Evolutionary conservation across 2,797 vertebrate species (phyloP).

Genomic region (Danio tinwini): DNA sequence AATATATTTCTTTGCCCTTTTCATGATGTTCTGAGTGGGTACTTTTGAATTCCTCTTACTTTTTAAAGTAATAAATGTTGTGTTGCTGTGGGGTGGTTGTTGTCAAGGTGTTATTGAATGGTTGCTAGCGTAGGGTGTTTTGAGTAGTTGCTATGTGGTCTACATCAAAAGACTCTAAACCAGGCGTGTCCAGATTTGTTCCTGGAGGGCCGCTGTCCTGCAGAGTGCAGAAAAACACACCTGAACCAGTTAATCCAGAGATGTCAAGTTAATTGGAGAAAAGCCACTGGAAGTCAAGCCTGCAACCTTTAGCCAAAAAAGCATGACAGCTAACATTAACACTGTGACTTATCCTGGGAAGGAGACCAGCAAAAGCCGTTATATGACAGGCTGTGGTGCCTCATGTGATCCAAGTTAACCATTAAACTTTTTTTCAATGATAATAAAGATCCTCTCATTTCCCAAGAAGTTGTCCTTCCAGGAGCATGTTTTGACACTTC

Average conservation of each 20-base stretch:
- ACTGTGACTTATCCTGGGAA: neutral
- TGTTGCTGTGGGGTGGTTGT: neutral
- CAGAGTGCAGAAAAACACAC: neutral
- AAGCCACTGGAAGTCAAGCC: neutral
- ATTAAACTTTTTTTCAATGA: too few relatives aligned
- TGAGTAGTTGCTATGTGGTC: neutral
- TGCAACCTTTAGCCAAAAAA: neutral
- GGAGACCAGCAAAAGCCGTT: neutral
- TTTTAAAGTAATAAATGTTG: neutral
- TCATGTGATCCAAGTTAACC: too few relatives aligned
- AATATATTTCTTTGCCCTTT: too few relatives aligned
- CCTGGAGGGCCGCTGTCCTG: neutral
- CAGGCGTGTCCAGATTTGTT: neutral
- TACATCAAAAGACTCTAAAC: neutral
- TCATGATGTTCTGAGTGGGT: too few relatives aligned
- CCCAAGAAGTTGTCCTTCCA: too few relatives aligned
- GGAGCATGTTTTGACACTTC: too few relatives aligned
- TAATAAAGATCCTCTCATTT: too few relatives aligned
- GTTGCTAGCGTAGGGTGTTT: neutral
- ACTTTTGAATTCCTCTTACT: neutral
- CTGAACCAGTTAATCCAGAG: neutral
- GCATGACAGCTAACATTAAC: neutral
- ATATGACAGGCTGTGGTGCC: too few relatives aligned
- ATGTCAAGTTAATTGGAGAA: neutral
- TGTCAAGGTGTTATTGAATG: neutral